phyloP scores from a whole-genome alignment of 92 coral and sea anemone genomes.

The Porites divaricata region DNA sequence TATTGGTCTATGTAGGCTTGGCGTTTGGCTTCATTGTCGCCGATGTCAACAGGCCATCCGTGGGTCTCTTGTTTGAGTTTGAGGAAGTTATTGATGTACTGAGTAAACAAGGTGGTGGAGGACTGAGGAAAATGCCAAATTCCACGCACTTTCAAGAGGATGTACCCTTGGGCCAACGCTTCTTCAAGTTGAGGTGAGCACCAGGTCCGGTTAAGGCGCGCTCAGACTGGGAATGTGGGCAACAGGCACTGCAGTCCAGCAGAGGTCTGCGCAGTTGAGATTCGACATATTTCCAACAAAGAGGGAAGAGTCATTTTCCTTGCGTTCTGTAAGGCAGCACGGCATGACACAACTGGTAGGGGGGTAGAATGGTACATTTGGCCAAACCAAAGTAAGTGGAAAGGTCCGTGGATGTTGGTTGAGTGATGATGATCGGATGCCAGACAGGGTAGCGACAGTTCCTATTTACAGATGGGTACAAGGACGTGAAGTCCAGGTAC shows the following conservation, averaged over 20 bases:
- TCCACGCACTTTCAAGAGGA: neutral
- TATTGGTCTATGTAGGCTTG: too few species aligned
- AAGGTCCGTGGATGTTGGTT: too few species aligned
- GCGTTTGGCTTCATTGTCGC: neutral
- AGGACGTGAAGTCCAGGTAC: constrained; percentile 12
- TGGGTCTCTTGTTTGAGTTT: neutral
- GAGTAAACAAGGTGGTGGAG: neutral
- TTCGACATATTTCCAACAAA: too few species aligned
- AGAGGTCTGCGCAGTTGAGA: too few species aligned
- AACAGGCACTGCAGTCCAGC: too few species aligned
- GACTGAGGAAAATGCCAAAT: constrained; percentile 17
- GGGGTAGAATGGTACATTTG: too few species aligned
- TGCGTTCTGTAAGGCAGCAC: too few species aligned
- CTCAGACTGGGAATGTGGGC: too few species aligned
- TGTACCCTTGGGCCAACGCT: constrained; percentile 23
- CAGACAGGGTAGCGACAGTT: constrained; percentile 1
- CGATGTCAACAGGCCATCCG: constrained; percentile 9
- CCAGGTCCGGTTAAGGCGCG: too few species aligned
- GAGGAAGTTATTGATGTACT: constrained; percentile 17
- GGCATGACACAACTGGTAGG: too few species aligned
- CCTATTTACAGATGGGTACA: constrained; percentile 36
- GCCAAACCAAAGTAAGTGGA: too few species aligned
- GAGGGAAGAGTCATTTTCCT: too few species aligned
- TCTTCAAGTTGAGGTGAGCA: neutral
- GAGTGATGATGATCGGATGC: constrained; percentile 17